These are phyloP conservation scores for Calephelis virginiensis DNA, from an alignment of 1,140 invertebrate genomes.

Conservation along the genomic window DNA sequence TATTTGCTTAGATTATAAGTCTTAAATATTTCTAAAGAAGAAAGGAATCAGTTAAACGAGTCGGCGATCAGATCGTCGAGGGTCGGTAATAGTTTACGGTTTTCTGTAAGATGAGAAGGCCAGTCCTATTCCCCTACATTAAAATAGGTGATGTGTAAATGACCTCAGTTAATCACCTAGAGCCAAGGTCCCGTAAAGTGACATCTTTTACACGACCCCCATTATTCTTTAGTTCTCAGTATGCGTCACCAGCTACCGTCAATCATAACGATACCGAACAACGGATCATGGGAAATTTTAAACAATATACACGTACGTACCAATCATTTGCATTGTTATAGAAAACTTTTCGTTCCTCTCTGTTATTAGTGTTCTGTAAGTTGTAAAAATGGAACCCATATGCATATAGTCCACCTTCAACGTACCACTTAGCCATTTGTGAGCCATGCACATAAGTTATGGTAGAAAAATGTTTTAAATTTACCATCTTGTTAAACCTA, in stretches of 20 bases:
- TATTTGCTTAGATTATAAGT: no score
- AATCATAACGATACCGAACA: conserved; percentile 14
- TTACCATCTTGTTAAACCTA: no score
- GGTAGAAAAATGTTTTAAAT: no score
- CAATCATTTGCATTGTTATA: neutral
- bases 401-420: no score
- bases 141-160: neutral
- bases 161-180: neutral
- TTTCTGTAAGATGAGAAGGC: no score
- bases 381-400: no score
- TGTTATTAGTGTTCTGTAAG: neutral
- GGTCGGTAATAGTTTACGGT: no score
- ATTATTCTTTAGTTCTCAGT: conserved; percentile 20
- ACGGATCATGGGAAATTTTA: conserved; percentile 13
- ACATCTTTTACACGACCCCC: conserved; percentile 21
- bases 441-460: no score
- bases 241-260: conserved; percentile 7
- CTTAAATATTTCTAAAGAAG: no score
- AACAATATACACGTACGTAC: conserved; percentile 17
- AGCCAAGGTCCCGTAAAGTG: conserved; percentile 16
- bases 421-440: no score
- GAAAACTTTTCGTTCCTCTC: neutral
- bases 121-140: neutral
- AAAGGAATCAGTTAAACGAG: no score
- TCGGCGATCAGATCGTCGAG: no score